phyloP scores from a whole-genome alignment of 2,888 invertebrate genomes.

The Heliconius charithonia region DNA sequence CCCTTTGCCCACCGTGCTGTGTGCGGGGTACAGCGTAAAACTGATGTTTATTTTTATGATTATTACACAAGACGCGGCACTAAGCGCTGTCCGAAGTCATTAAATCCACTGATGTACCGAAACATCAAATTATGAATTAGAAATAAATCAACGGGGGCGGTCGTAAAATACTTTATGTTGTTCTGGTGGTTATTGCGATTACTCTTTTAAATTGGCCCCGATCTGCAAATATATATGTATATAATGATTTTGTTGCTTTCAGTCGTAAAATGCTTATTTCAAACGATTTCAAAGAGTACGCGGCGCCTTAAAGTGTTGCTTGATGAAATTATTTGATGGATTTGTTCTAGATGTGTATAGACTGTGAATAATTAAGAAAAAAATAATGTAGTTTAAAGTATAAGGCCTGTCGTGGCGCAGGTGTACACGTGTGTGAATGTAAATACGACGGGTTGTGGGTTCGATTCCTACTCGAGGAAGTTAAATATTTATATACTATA shows the following conservation, averaged over 20 bases:
- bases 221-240: constrained; percentile 63
- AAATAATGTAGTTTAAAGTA: background rate
- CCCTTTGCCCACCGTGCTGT: no score
- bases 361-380: background rate
- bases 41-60: no score
- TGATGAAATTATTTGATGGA: constrained; percentile 27
- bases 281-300: constrained; percentile 41
- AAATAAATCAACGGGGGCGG: constrained; percentile 80
- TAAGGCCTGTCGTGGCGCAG: background rate
- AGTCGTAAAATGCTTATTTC: constrained; percentile 45
- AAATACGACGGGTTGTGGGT: no score
- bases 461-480: no score
- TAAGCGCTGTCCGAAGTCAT: constrained; percentile 81
- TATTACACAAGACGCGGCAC: constrained; percentile 58
- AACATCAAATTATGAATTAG: constrained; percentile 83
- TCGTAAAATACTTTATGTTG: constrained; percentile 82
- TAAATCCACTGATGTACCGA: constrained; percentile 81
- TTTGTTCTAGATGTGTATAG: constrained; percentile 21
- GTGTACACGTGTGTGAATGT: no score
- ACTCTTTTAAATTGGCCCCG: constrained; percentile 75
- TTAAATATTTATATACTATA: no score
- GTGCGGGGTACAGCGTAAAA: no score
- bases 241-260: constrained; percentile 47
- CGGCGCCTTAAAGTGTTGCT: constrained; percentile 29
- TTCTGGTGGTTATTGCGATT: constrained; percentile 74